These are phyloP conservation scores for Phylloscopus collybita DNA, from an alignment of 2,797 vertebrate genomes.

Conservation along the genomic window DNA sequence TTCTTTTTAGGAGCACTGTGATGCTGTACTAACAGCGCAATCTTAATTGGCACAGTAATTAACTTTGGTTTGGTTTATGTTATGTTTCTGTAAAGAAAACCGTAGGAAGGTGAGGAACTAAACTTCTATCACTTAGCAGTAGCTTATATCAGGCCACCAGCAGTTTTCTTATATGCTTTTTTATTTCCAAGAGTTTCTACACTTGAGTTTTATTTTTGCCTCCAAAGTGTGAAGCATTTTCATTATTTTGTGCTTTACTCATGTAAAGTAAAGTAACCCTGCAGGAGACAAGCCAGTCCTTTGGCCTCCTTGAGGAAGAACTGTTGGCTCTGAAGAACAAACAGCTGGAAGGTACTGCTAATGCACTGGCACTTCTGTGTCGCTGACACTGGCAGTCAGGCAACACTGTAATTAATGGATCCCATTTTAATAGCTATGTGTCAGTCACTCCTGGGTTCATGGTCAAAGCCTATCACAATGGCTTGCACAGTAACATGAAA, in stretches of 20 bases:
- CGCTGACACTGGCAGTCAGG: fast-evolving
- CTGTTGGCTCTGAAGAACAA: neutral
- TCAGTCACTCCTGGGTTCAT: neutral
- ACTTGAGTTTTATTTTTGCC: neutral
- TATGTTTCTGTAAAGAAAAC: neutral
- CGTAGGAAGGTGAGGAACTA: neutral
- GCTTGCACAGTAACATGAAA: neutral
- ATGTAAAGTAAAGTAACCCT: neutral
- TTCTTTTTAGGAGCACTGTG: neutral
- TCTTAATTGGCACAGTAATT: neutral
- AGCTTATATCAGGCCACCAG: neutral
- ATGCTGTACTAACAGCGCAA: neutral
- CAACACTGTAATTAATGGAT: neutral
- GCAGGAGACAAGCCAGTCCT: neutral
- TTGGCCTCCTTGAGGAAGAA: neutral
- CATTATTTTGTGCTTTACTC: neutral
- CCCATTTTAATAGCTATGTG: neutral
- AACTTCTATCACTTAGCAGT: neutral
- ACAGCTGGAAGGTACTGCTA: neutral
- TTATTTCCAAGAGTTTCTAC: neutral
- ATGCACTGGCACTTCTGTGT: neutral
- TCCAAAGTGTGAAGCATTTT: neutral
- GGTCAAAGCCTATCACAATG: neutral
- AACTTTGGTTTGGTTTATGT: neutral
- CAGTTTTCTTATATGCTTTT: neutral